Conservation (phyloP, 37 sponge, comb jelly and placozoan species). For the Beroe forskalii region DNA sequence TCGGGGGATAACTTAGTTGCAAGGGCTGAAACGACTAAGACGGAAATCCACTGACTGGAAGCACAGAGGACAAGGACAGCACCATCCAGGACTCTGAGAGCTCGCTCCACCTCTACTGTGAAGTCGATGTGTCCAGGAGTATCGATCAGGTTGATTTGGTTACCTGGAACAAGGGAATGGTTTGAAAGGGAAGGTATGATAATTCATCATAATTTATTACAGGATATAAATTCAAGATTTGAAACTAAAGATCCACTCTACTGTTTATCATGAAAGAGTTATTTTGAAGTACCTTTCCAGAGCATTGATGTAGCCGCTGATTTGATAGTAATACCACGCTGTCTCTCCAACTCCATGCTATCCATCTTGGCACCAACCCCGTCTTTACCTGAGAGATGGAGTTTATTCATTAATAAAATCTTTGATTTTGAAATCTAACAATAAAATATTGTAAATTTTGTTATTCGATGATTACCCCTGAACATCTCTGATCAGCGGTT, state of each 20-base stretch:
- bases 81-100: conserved; percentile 92
- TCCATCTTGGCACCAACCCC: conserved; percentile 99
- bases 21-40: neutral
- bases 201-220: no score
- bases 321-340: conserved; percentile 98
- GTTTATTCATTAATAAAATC: conserved; percentile 45
- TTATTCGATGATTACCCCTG: conserved; percentile 5
- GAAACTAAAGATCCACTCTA: no score
- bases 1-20: neutral
- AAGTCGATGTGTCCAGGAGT: conserved; percentile 99
- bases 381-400: conserved; percentile 77
- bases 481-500: neutral
- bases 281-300: conserved; percentile 78
- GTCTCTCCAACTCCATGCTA: conserved; percentile 97
- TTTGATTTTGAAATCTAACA: neutral
- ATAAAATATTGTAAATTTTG: neutral
- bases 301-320: conserved; percentile 94
- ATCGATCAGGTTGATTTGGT: conserved; percentile 94
- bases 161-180: conserved; percentile 43
- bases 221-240: no score
- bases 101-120: conserved; percentile 97
- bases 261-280: no score
- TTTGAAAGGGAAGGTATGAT: no score
- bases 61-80: conserved; percentile 95
- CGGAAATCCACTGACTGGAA: conserved; percentile 4